These are phyloP conservation scores for Betta splendens DNA, from an alignment of 2,797 vertebrate genomes.

Conservation along the genomic window DNA sequence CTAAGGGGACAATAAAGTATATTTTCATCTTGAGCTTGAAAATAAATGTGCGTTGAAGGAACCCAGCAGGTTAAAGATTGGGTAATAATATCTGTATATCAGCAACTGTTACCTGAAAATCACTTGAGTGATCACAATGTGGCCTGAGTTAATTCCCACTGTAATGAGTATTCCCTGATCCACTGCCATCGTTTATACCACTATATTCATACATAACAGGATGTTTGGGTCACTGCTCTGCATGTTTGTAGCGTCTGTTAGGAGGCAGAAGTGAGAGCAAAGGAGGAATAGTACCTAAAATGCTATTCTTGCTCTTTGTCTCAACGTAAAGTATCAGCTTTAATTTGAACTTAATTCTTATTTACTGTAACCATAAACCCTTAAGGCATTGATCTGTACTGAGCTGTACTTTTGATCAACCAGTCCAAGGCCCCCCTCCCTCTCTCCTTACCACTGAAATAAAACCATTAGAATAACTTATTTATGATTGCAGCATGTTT, in stretches of 20 bases:
- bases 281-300: constrained; percentile 8
- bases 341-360: too few relatives aligned
- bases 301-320: constrained; percentile 8
- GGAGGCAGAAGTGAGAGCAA: background rate
- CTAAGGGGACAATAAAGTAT: too few relatives aligned
- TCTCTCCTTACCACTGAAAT: background rate
- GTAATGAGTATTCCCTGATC: background rate
- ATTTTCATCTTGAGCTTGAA: background rate
- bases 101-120: constrained; percentile 1
- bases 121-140: constrained; percentile 8
- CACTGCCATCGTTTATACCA: constrained; percentile 5
- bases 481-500: constrained; percentile 27
- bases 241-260: constrained; percentile 23
- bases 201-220: background rate
- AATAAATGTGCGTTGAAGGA: background rate
- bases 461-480: constrained; percentile 10
- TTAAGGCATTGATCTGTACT: too few relatives aligned
- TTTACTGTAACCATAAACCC: too few relatives aligned
- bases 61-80: background rate
- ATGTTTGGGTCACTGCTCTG: constrained; percentile 10
- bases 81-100: background rate
- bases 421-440: background rate
- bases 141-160: background rate
- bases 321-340: too few relatives aligned
- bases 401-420: constrained; percentile 24